Percentiles rank a stretch among this genome's conserved stretches.
phyloP scores from a whole-genome alignment of 2,113 vertebrate genomes.

The Catharus bicknelli region DNA sequence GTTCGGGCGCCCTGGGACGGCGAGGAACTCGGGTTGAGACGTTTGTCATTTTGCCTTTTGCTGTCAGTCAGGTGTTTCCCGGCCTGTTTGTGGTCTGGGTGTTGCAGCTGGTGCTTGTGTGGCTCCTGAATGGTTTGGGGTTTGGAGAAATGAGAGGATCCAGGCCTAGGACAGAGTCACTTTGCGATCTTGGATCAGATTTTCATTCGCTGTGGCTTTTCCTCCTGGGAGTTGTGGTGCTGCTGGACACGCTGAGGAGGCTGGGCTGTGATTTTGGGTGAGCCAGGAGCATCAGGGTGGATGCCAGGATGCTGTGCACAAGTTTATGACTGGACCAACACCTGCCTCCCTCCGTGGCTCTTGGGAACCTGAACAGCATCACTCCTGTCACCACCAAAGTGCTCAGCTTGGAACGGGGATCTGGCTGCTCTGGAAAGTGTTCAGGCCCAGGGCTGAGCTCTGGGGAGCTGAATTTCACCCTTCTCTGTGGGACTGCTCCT shows the following conservation, averaged over 20 bases:
- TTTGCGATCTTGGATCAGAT: not conserved
- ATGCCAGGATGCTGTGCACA: not conserved
- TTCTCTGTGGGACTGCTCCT: not conserved
- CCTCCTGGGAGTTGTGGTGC: not conserved
- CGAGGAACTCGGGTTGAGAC: not conserved
- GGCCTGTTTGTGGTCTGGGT: not conserved
- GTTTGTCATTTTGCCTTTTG: not conserved
- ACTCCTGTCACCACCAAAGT: fast-evolving
- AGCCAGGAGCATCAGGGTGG: not conserved
- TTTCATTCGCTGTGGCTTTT: not conserved
- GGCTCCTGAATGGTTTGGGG: fast-evolving
- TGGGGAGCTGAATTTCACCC: not conserved
- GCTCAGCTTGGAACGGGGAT: fast-evolving
- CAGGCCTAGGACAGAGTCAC: not conserved
- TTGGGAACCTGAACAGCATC: fast-evolving
- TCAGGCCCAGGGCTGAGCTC: not conserved
- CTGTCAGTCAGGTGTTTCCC: fast-evolving
- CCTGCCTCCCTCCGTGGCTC: not conserved
- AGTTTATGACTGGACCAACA: not conserved
- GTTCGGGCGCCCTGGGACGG: not conserved
- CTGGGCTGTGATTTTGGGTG: not conserved
- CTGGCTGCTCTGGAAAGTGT: not conserved
- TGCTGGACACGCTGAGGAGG: not conserved
- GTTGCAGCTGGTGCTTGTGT: not conserved
- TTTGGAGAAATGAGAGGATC: not conserved